A percentile compares a stretch with the other conserved stretches of the same genome.
These are phyloP conservation scores for Eilema sororculum DNA, from an alignment of 2,888 invertebrate genomes.

Conservation along the genomic window DNA sequence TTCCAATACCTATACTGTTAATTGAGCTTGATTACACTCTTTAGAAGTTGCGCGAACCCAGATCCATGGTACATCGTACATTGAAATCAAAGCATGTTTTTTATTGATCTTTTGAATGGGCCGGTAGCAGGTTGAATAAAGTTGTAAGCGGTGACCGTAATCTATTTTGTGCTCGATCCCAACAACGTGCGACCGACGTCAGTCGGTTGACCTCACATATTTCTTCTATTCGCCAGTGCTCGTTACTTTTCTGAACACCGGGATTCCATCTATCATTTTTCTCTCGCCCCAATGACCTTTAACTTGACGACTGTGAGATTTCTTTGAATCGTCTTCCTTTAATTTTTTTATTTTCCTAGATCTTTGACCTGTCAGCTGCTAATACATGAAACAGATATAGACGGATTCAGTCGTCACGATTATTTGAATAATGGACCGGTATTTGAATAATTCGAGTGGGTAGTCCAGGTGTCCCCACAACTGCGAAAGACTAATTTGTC, in stretches of 20 bases:
- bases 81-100: constrained; percentile 70
- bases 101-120: constrained; percentile 68
- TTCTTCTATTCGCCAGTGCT: constrained; percentile 69
- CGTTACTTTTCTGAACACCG: constrained; percentile 75
- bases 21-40: constrained; percentile 43
- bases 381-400: constrained; percentile 28
- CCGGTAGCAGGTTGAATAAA: constrained; percentile 69
- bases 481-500: constrained; percentile 65
- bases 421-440: constrained; percentile 32
- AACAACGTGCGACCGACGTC: constrained; percentile 73
- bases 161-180: constrained; percentile 70
- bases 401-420: constrained; percentile 22
- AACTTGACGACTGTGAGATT: constrained; percentile 63
- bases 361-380: not conserved
- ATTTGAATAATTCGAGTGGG: constrained; percentile 32
- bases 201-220: constrained; percentile 76
- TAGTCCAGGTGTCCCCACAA: constrained; percentile 21
- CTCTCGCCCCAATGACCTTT: constrained; percentile 68
- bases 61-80: constrained; percentile 52
- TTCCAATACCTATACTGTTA: not conserved
- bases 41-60: constrained; percentile 47
- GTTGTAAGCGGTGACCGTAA: constrained; percentile 75
- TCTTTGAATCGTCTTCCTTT: constrained; percentile 56
- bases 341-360: constrained; percentile 47
- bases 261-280: constrained; percentile 78